Base-by-base conservation (phyloP, 1,140 invertebrate genomes). In the Triops cancriformis region DNA sequence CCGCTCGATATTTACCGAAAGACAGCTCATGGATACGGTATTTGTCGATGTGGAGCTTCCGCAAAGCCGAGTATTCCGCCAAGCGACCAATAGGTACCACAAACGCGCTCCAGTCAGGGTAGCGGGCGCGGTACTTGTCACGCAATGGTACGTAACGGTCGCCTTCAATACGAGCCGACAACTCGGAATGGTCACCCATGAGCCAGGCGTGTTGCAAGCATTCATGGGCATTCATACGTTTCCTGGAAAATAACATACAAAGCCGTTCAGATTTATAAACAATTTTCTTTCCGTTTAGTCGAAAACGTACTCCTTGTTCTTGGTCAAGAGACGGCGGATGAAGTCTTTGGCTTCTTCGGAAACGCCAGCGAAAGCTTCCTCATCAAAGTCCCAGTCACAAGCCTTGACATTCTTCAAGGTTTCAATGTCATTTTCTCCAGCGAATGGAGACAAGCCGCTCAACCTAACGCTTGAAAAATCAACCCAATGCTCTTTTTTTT, bases 361-460 rank as follows among this genome's bases (percentile, higher is more conserved):
- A 73, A 99, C 94, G 81, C 92, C 90, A 6, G 90, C 87, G 86
- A 98, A 98, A 26, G 97, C 92, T 84, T 96, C 93, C 83, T 93
- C 91, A 85, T 99, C 96, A 86, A 99, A 99, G 87, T 97, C 95
- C 97, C 97, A 99, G 84, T 99, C 96, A 83, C 97, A 98, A 27
- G 94, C 92, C 85, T 97, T 97, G 0, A 99, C 98, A 85, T 99
- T 99, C 85, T 98, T 97, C 73, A 99, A 85, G 0, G 98, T 99
- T 82, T 99, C 97, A 74, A 98, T 92, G 85, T 99, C 97, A 83
- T 98, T 98, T 83, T 98, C 96, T 31, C 98, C 98, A 81, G 97
- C 96, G 85, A 99, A 99, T 80, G 98, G 98, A 78, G 98, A 99
- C 37, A 99, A 88, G 64, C 98, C 98, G 83, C 95, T 98, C 79